Conservation (phyloP, 2,797 vertebrate species). For the Odontamblyopus rebecca region DNA sequence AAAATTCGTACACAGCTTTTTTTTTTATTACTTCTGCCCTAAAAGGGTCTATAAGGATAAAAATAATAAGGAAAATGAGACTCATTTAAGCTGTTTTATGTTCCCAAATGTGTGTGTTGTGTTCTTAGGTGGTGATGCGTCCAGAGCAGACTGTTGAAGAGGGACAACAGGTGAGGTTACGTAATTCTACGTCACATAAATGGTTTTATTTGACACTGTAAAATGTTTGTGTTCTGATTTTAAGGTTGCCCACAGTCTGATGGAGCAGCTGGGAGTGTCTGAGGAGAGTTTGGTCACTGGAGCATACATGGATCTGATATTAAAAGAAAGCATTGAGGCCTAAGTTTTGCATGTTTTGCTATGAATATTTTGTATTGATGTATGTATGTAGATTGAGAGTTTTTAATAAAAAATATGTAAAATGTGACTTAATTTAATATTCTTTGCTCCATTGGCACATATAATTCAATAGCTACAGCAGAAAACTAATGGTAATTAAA, state of each 20-base stretch:
- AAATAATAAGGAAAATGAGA: not conserved
- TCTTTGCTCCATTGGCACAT: not conserved
- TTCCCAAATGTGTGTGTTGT: not conserved
- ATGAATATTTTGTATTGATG: not conserved
- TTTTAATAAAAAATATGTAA: not conserved
- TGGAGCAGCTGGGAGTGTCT: constrained; percentile 75
- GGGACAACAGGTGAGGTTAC: constrained; percentile 67
- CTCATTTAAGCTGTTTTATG: not conserved
- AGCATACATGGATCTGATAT: constrained; percentile 84
- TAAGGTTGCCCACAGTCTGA: constrained; percentile 73
- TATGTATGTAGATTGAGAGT: not conserved
- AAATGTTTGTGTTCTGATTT: not conserved
- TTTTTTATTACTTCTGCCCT: no score
- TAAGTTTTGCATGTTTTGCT: not conserved
- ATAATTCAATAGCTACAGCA: not conserved
- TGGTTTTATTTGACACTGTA: not conserved
- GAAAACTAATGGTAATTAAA: not conserved
- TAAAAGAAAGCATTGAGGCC: constrained; percentile 46
- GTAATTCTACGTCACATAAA: not conserved
- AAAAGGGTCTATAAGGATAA: no score
- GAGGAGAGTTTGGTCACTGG: constrained; percentile 77
- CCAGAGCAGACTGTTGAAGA: constrained; percentile 76
- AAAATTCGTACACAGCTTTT: no score
- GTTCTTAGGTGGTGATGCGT: constrained; percentile 79
- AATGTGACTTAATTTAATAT: not conserved